These are phyloP conservation scores for Papilio polyxenes DNA, from an alignment of 1,140 invertebrate species.

Conservation along the genomic window DNA sequence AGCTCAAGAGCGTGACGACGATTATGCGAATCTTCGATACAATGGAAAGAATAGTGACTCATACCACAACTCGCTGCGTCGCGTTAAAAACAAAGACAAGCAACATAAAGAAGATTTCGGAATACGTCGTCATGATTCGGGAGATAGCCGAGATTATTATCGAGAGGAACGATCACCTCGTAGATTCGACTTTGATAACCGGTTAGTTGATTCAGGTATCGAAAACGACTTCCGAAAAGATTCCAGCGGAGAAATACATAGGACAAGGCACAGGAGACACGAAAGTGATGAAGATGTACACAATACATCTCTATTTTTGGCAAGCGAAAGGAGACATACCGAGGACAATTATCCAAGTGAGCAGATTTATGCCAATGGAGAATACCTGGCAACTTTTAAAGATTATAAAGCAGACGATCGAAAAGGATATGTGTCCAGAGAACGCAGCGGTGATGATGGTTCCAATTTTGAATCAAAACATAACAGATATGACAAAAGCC, in stretches of 20 bases:
- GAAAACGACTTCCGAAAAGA: constrained; percentile 89
- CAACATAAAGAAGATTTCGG: constrained; percentile 75
- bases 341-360: constrained; percentile 81
- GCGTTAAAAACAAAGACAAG: constrained; percentile 74
- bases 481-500: constrained; percentile 81
- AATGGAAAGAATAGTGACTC: constrained; percentile 74
- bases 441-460: constrained; percentile 83
- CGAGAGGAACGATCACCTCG: constrained; percentile 73
- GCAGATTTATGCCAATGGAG: constrained; percentile 74
- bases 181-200: constrained; percentile 81
- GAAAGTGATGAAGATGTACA: constrained; percentile 85
- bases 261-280: constrained; percentile 64
- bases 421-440: constrained; percentile 82
- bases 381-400: constrained; percentile 65
- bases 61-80: constrained; percentile 81
- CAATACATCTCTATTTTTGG: constrained; percentile 83
- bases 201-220: constrained; percentile 88
- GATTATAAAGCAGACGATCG: constrained; percentile 67
- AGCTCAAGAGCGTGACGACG: constrained; percentile 76
- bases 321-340: constrained; percentile 84
- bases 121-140: constrained; percentile 74
- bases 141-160: constrained; percentile 77
- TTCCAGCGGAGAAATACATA: constrained; percentile 82
- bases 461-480: constrained; percentile 83
- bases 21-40: constrained; percentile 72